These are phyloP conservation scores for Seriola dumerili DNA, from an alignment of 2,113 vertebrate species.

Conservation along the genomic window DNA sequence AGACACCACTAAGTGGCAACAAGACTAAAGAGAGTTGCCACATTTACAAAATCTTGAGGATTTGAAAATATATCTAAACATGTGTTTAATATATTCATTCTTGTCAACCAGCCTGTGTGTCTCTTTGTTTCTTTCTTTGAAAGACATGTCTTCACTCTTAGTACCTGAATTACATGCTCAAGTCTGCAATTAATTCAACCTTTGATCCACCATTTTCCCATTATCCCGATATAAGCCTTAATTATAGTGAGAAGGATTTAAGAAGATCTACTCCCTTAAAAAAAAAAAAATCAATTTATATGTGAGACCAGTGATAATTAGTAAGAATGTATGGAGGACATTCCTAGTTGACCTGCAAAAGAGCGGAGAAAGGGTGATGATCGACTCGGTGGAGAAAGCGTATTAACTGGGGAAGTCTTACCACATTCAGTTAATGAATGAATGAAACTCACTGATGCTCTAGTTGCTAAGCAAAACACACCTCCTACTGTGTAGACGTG, in stretches of 20 bases:
- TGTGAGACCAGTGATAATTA: conserved; percentile 72
- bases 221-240: conserved; percentile 78
- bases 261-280: conserved; percentile 77
- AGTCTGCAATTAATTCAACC: conserved; percentile 74
- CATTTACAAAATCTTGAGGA: background rate
- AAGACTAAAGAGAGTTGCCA: conserved; percentile 25
- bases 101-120: conserved; percentile 8
- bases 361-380: conserved; percentile 27
- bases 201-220: conserved; percentile 76
- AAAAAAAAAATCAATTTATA: conserved; percentile 73
- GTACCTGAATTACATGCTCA: conserved; percentile 63
- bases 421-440: conserved; percentile 1
- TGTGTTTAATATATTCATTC: background rate
- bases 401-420: conserved; percentile 20
- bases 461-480: background rate
- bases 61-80: background rate
- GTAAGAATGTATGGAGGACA: conserved; percentile 67
- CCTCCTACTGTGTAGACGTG: background rate
- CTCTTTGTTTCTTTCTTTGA: conserved; percentile 13
- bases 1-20: conserved; percentile 68
- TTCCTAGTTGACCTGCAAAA: conserved; percentile 64
- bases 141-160: conserved; percentile 11
- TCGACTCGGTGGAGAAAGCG: background rate
- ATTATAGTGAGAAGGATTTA: conserved; percentile 79
- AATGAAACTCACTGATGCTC: background rate